These are phyloP conservation scores for Prosopocoilus inquinatus DNA, from an alignment of 2,888 invertebrate genomes.

Conservation along the genomic window DNA sequence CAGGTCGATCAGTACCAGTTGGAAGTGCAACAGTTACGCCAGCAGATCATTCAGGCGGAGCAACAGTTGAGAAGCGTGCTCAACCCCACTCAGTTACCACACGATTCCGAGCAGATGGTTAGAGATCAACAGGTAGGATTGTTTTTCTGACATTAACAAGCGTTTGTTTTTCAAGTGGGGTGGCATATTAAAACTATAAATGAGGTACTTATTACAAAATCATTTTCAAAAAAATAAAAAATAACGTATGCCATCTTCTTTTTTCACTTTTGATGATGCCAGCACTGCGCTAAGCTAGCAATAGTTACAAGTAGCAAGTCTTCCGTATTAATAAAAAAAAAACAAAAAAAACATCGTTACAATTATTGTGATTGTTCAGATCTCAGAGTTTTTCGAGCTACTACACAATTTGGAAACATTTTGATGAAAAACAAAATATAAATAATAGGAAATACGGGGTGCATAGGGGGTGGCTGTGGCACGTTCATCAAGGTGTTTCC, in stretches of 20 bases:
- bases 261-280: slow-evolving; percentile 12
- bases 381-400: background rate
- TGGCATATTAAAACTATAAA: slow-evolving; percentile 16
- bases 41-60: slow-evolving; percentile 82
- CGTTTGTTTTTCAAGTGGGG: slow-evolving; percentile 19
- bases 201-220: background rate
- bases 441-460: slow-evolving; percentile 23
- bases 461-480: slow-evolving; percentile 48
- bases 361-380: background rate
- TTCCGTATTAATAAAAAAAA: too few species aligned
- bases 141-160: slow-evolving; percentile 16
- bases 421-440: slow-evolving; percentile 47
- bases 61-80: slow-evolving; percentile 80
- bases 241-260: slow-evolving; percentile 21
- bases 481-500: slow-evolving; percentile 57
- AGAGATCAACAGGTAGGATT: slow-evolving; percentile 85
- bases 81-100: slow-evolving; percentile 79
- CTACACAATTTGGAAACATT: slow-evolving; percentile 49
- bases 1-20: slow-evolving; percentile 87
- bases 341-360: background rate
- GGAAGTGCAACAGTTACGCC: slow-evolving; percentile 81
- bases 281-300: slow-evolving; percentile 33
- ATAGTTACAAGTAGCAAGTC: slow-evolving; percentile 8
- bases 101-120: slow-evolving; percentile 77
- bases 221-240: background rate